A percentile compares a stretch with the other conserved stretches of the same genome.
phyloP scores from a whole-genome alignment of 2,113 vertebrate species.

The Gymnobelideus leadbeateri region DNA sequence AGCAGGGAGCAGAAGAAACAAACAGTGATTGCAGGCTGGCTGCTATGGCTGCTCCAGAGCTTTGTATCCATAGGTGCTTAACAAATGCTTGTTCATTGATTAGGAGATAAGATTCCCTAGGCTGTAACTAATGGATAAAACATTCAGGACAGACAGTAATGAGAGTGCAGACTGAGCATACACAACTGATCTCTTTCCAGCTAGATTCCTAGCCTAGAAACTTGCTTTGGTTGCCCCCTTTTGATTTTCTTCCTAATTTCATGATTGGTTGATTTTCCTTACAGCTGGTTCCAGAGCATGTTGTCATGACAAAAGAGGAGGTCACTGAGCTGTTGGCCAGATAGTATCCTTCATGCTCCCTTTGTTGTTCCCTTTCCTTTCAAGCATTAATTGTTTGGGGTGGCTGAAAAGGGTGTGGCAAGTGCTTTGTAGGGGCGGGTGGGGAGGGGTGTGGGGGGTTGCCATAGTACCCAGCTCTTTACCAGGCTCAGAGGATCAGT shows the following conservation, averaged over 20 bases:
- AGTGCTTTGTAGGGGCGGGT: no score
- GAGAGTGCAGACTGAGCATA: neutral
- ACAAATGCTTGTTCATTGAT: neutral
- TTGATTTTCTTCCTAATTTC: neutral
- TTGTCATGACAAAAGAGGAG: slow-evolving; percentile 99
- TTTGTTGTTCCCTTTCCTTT: neutral
- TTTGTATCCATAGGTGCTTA: neutral
- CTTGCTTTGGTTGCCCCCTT: neutral
- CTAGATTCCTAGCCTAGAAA: neutral
- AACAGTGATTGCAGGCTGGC: neutral
- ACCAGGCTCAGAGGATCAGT: neutral
- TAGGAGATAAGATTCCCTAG: neutral
- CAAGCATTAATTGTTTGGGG: neutral
- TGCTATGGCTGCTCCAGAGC: neutral
- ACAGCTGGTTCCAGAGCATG: slow-evolving; percentile 97
- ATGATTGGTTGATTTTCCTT: neutral
- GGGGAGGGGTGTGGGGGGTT: no score
- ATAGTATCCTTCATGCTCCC: slow-evolving; percentile 93
- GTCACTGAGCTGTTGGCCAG: slow-evolving; percentile 93
- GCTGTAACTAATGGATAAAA: neutral
- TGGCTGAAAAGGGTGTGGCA: neutral
- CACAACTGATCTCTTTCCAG: neutral
- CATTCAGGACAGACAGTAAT: neutral
- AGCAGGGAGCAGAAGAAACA: neutral
- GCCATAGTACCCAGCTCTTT: neutral